Conservation (phyloP, 2,888 invertebrate genomes). For the Galerucella nymphaeae region DNA sequence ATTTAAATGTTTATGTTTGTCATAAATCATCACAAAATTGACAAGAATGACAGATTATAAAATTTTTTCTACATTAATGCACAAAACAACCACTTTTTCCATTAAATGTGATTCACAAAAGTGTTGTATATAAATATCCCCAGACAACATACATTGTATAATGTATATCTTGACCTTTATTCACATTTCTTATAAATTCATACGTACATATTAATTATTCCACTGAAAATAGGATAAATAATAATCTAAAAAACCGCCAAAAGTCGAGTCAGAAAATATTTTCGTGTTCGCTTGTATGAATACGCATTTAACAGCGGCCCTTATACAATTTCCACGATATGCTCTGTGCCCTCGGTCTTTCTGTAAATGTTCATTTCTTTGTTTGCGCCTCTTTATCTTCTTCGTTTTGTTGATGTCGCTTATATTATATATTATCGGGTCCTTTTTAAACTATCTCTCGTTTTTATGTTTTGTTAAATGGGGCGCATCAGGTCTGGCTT, state of each 20-base stretch:
- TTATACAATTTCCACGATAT: slow-evolving; percentile 37
- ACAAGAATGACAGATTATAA: too few relatives aligned
- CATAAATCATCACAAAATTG: too few relatives aligned
- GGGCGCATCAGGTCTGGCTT: slow-evolving; percentile 14
- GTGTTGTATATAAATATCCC: too few relatives aligned
- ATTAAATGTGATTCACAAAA: too few relatives aligned
- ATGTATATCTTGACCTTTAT: too few relatives aligned
- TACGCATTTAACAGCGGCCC: slow-evolving; percentile 33
- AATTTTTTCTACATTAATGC: too few relatives aligned
- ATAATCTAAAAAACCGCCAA: slow-evolving; percentile 18
- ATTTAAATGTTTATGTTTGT: too few relatives aligned
- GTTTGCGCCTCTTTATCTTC: slow-evolving; percentile 37
- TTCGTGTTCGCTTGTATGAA: slow-evolving; percentile 30
- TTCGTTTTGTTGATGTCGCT: slow-evolving; percentile 23
- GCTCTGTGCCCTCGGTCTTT: slow-evolving; percentile 36
- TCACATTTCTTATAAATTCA: background rate
- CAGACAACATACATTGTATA: too few relatives aligned
- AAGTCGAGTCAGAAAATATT: slow-evolving; percentile 35
- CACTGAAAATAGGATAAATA: background rate
- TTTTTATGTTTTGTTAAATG: slow-evolving; percentile 36
- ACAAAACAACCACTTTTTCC: too few relatives aligned
- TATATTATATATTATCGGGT: slow-evolving; percentile 34
- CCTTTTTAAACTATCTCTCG: slow-evolving; percentile 30
- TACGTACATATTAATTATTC: background rate
- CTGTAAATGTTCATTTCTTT: slow-evolving; percentile 34